phyloP scores from a whole-genome alignment of 2,113 vertebrate genomes.

The Bubo scandiacus region DNA sequence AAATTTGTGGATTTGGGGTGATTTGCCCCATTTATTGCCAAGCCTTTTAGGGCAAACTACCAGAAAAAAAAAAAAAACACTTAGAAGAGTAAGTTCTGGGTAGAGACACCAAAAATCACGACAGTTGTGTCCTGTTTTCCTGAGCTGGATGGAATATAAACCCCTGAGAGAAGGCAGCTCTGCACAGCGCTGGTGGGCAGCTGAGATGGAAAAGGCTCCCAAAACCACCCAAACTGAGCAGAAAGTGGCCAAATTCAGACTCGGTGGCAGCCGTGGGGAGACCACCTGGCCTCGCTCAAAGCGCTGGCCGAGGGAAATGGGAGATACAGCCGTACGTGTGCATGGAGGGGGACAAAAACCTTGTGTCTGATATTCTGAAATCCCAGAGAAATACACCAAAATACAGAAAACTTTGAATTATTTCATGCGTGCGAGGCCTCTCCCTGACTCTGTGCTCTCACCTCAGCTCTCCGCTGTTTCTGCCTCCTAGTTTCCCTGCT shows the following conservation, averaged over 20 bases:
- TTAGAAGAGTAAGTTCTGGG: neutral
- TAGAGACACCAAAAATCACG: neutral
- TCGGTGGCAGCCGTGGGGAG: rapidly evolving
- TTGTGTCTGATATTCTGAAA: rapidly evolving
- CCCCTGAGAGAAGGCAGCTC: neutral
- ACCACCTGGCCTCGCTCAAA: neutral
- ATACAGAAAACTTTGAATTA: neutral
- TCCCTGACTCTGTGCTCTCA: neutral
- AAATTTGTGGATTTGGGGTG: too few relatives aligned
- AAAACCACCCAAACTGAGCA: neutral
- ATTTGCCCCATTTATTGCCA: neutral
- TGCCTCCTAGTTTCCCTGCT: too few relatives aligned
- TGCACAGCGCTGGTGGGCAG: rapidly evolving
- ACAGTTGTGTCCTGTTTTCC: too few relatives aligned
- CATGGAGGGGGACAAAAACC: rapidly evolving
- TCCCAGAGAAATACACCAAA: neutral
- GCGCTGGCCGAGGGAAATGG: rapidly evolving
- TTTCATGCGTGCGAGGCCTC: neutral
- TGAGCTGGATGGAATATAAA: too few relatives aligned
- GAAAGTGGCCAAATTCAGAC: neutral
- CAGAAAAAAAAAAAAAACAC: neutral
- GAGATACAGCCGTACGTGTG: rapidly evolving
- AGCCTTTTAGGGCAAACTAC: neutral
- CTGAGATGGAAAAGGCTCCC: neutral
- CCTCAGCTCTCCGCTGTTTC: neutral